These are phyloP conservation scores for Gavialis gangeticus DNA, from an alignment of 2,113 vertebrate species.

Conservation along the genomic window DNA sequence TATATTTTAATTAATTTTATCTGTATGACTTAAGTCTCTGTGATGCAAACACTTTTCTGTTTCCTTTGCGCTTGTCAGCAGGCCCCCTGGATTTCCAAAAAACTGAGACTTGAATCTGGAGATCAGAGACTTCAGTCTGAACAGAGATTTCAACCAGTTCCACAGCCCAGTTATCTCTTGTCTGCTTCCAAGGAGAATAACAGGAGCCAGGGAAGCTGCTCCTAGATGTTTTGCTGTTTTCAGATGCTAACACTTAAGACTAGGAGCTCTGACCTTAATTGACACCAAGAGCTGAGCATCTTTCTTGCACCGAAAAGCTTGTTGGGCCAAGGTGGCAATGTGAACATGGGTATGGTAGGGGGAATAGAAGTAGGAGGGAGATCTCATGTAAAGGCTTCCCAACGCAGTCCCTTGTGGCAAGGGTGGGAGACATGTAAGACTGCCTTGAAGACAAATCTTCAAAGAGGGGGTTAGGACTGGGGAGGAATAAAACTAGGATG, in stretches of 20 bases:
- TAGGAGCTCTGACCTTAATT: background rate
- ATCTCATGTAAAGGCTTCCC: background rate
- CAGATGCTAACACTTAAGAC: background rate
- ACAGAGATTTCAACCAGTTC: background rate
- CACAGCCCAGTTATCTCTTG: background rate
- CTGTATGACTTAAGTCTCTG: background rate
- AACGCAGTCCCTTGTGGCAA: background rate
- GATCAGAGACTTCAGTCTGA: background rate
- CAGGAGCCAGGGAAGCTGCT: background rate
- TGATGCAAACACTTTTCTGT: background rate
- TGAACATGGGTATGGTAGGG: background rate
- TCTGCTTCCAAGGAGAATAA: background rate
- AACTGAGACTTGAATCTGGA: background rate
- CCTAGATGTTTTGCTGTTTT: background rate
- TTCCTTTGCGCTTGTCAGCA: no score
- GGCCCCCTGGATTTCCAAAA: background rate
- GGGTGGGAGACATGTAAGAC: no score
- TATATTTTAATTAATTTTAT: background rate
- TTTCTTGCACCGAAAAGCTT: background rate
- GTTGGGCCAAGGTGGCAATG: background rate
- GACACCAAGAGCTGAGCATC: no score
- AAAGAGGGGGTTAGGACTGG: no score
- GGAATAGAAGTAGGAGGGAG: background rate
- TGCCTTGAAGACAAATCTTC: no score
- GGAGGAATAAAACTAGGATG: no score